Evolutionary conservation across 2,797 vertebrate genomes (phyloP).

Genomic region (Muscicapa striata): DNA sequence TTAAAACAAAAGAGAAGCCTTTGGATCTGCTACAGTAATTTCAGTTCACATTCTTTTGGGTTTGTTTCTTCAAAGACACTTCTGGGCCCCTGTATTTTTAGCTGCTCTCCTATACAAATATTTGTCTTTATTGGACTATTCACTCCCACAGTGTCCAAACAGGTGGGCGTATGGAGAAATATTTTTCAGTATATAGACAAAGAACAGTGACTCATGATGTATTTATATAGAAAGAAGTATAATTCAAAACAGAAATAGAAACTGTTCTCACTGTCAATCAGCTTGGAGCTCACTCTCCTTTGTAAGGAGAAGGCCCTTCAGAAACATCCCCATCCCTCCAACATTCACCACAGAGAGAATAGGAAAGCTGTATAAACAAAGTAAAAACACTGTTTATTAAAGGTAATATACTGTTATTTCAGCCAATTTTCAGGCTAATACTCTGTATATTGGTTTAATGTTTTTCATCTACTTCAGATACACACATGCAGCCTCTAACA

Average conservation of each 20-base stretch:
- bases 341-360: not conserved
- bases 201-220: not conserved
- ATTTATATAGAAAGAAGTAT: not conserved
- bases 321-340: not conserved
- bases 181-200: not conserved
- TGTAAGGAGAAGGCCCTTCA: not conserved
- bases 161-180: fast-evolving
- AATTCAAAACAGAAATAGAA: not conserved
- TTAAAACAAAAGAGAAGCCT: not conserved
- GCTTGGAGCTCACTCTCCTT: not conserved
- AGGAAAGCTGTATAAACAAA: not conserved
- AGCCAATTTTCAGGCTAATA: not conserved
- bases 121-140: not conserved
- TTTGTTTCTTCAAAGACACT: not conserved
- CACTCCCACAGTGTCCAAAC: not conserved
- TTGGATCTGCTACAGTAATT: not conserved
- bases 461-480: not conserved
- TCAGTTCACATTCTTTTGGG: not conserved
- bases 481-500: fast-evolving
- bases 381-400: not conserved
- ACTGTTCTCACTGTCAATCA: not conserved
- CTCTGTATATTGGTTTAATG: not conserved
- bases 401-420: not conserved
- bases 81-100: not conserved
- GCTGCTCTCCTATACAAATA: not conserved